phyloP scores from a whole-genome alignment of 2,113 vertebrate species.

The Phaetusa simplex region DNA sequence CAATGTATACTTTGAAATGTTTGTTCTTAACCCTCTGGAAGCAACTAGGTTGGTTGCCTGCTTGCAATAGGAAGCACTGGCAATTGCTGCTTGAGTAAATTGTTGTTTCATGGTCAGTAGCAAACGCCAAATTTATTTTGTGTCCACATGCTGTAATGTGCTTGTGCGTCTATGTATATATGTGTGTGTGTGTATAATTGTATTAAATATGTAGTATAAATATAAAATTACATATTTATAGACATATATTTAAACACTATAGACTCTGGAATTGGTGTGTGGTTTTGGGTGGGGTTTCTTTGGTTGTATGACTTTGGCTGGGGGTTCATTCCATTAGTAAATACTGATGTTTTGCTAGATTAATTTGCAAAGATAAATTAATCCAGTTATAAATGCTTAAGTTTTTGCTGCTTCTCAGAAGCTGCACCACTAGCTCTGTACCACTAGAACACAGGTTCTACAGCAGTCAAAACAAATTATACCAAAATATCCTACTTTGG shows the following conservation, averaged over 20 bases:
- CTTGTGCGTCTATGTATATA: rapidly evolving
- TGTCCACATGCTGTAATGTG: not conserved
- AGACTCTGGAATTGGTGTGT: not conserved
- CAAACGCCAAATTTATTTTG: not conserved
- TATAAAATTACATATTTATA: not conserved
- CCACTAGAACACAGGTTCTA: not conserved
- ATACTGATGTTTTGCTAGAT: not conserved
- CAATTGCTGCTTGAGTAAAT: not conserved
- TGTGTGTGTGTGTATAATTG: not conserved
- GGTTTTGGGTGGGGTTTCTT: not conserved
- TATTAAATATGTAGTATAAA: not conserved
- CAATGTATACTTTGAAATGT: not conserved
- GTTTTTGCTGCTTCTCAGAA: not conserved
- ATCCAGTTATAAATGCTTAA: not conserved
- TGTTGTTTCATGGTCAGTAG: not conserved
- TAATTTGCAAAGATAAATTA: not conserved
- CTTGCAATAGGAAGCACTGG: not conserved
- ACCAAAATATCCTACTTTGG: not conserved
- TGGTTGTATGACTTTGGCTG: rapidly evolving
- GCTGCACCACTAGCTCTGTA: not conserved
- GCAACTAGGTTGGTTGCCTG: not conserved
- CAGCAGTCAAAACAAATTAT: not conserved
- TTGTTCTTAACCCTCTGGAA: not conserved
- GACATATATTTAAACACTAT: not conserved
- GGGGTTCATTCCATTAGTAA: not conserved